Conservation (phyloP, 1,140 invertebrate species). For the Acarapis woodi region DNA sequence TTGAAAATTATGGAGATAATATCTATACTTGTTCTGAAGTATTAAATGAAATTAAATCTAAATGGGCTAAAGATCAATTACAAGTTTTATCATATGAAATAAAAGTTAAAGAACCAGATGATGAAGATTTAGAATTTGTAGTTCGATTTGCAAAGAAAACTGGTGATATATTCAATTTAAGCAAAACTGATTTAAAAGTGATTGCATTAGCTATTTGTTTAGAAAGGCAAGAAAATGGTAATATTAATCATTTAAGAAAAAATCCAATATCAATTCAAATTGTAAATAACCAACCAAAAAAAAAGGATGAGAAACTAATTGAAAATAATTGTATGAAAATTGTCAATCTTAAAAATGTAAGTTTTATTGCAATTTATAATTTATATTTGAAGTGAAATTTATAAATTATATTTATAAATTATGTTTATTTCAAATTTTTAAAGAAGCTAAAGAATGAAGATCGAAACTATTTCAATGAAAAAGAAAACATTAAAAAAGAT, state of each 20-base stretch:
- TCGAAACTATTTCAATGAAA: background rate
- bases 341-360: background rate
- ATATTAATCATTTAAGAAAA: constrained; percentile 39
- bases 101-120: constrained; percentile 40
- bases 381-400: no score
- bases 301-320: background rate
- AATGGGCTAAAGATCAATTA: constrained; percentile 46
- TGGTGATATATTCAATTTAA: constrained; percentile 71
- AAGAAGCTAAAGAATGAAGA: no score
- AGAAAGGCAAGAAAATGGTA: constrained; percentile 51
- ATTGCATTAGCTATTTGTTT: constrained; percentile 73
- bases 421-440: no score
- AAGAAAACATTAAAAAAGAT: background rate
- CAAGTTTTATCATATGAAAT: constrained; percentile 65
- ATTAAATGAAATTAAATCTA: constrained; percentile 59
- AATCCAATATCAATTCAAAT: no score
- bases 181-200: constrained; percentile 69
- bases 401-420: no score
- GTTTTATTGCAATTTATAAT: no score
- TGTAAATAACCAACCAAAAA: background rate
- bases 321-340: background rate
- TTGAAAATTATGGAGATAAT: constrained; percentile 47
- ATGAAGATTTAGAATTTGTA: constrained; percentile 46
- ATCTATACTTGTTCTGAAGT: constrained; percentile 65
- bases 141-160: constrained; percentile 86